phyloP scores from a whole-genome alignment of 2,797 vertebrate genomes.

The Miichthys miiuy region DNA sequence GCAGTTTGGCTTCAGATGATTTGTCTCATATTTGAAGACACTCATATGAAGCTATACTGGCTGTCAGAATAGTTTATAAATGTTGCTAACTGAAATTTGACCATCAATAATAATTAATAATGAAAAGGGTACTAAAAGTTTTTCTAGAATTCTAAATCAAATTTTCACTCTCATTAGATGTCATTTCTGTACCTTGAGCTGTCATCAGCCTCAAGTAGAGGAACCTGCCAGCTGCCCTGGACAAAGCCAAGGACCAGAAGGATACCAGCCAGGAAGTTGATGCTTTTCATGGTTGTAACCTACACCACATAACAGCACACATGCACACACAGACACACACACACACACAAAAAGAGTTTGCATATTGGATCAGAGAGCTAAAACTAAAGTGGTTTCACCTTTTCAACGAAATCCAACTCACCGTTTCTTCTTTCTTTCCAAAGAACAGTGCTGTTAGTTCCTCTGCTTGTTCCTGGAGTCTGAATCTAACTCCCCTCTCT shows the following conservation, averaged over 20 bases:
- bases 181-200: constrained; percentile 86
- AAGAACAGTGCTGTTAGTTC: constrained; percentile 48
- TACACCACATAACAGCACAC: constrained; percentile 28
- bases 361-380: background rate
- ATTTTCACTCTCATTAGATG: background rate
- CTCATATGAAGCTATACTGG: background rate
- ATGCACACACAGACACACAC: constrained; percentile 7
- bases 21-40: background rate
- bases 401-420: constrained; percentile 47
- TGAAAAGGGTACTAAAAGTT: background rate
- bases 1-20: background rate
- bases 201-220: constrained; percentile 88
- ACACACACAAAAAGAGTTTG: background rate
- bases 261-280: constrained; percentile 87
- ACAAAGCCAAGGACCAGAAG: constrained; percentile 89
- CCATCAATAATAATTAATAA: too few species aligned
- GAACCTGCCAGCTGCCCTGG: constrained; percentile 91
- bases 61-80: background rate
- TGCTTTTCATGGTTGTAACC: constrained; percentile 87
- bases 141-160: too few species aligned
- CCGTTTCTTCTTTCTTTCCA: constrained; percentile 51
- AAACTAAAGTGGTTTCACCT: background rate
- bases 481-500: constrained; percentile 48
- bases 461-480: constrained; percentile 59
- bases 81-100: background rate